phyloP scores from a whole-genome alignment of 2,888 invertebrate genomes.

The Parochlus steinenii region DNA sequence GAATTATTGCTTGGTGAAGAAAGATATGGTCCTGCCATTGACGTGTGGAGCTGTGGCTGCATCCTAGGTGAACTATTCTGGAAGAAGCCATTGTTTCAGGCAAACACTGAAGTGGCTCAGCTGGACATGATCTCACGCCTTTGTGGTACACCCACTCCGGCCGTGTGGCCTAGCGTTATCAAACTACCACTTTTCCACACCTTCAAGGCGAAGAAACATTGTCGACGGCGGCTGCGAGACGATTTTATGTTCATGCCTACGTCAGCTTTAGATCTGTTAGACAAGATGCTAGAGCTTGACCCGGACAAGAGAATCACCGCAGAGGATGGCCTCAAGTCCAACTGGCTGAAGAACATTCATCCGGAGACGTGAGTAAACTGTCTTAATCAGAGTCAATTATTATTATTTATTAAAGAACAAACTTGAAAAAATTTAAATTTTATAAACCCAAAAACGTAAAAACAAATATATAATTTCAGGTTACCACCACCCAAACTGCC shows the following conservation, averaged over 20 bases:
- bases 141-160: constrained; percentile 92
- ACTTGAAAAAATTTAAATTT: constrained; percentile 6
- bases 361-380: constrained; percentile 62
- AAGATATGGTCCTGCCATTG: constrained; percentile 90
- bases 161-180: constrained; percentile 93
- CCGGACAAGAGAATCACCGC: constrained; percentile 87
- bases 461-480: too few species aligned
- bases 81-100: constrained; percentile 92
- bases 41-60: constrained; percentile 99
- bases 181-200: constrained; percentile 84
- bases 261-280: constrained; percentile 75
- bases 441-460: too few species aligned
- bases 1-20: constrained; percentile 94
- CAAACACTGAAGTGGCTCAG: constrained; percentile 83
- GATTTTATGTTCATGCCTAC: constrained; percentile 86
- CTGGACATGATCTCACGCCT: constrained; percentile 84
- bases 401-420: constrained; percentile 13
- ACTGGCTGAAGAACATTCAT: constrained; percentile 83
- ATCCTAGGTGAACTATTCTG: constrained; percentile 94
- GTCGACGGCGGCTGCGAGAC: constrained; percentile 76
- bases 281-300: constrained; percentile 91
- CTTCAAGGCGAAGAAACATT: constrained; percentile 77
- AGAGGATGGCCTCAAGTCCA: constrained; percentile 78
- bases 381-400: constrained; percentile 1
- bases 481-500: constrained; percentile 76